Base-by-base conservation (phyloP, 92 coral and sea anemone species). In the Porites evermanni region DNA sequence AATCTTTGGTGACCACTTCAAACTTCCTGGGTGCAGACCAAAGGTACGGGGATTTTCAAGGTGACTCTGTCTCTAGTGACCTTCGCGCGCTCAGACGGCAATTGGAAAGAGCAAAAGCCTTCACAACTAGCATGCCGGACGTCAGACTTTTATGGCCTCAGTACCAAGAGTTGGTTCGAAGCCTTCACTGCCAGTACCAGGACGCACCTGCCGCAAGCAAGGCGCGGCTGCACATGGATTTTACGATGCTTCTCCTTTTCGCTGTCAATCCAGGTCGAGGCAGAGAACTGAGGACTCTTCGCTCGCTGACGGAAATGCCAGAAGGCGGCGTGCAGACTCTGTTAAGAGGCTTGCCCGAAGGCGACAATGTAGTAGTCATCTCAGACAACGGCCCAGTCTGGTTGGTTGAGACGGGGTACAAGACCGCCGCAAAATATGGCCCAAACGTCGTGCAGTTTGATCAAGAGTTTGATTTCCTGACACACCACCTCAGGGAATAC, bases 181-280 rank as follows among this genome's bases (percentile, higher is more conserved):
- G 8, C 1, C 76, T 44, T n/a, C 54, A 44, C 59, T 0, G 78
- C 13, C 19, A 53, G 64, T 74, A 53, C 64, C 63, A 74, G 13
- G 63, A 53, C 12, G 12, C 59, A 8, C 12, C 88, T 64, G 38
- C 50, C 61, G 24, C 54, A 23, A 53, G 75, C 88, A 72, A 51
- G 12, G 78, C 44, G 2, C 63, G 78, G 1, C 7, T 74, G 6
- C 78, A 74, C 11, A 74, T 74, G 44, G 9, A 52, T 52, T 51
- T 73, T 38, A 73, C 77, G 6, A 51, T 73, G 29, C 32, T 73
- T 12, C 77, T 52, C 3, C 77, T 74, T 7, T 53, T 74, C 13
- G 16, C 78, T 53, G 64, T 74, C 1, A 74, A 53, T 20, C 44
- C 78, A 6, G 64, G 78, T 38, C 64, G 64, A n/a, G 61, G 8